Percentiles rank a stretch among this genome's conserved stretches.
phyloP scores from a whole-genome alignment of 2,888 invertebrate species.

The Peribatodes rhomboidaria region DNA sequence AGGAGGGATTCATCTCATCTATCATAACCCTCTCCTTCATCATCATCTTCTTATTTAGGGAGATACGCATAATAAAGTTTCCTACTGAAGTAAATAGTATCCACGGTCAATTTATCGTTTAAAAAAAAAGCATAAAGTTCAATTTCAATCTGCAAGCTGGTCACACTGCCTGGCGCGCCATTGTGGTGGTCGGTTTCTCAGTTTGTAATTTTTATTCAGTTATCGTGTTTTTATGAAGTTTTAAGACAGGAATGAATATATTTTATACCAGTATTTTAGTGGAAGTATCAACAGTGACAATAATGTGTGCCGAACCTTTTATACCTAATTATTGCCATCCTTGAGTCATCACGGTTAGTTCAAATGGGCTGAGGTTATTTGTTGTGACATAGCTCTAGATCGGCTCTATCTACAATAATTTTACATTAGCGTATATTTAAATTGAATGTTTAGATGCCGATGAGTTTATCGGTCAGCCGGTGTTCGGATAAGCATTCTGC shows the following conservation, averaged over 20 bases:
- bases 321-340: conserved; percentile 74
- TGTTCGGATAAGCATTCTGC: conserved; percentile 29
- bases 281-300: conserved; percentile 78
- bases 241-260: conserved; percentile 75
- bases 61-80: no score
- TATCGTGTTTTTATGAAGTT: conserved; percentile 75
- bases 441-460: conserved; percentile 28
- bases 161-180: conserved; percentile 72
- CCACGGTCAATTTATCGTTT: no score
- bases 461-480: background rate
- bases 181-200: conserved; percentile 72
- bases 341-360: conserved; percentile 84
- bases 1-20: no score
- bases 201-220: conserved; percentile 71
- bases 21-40: no score
- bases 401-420: conserved; percentile 69
- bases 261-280: conserved; percentile 75
- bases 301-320: conserved; percentile 84
- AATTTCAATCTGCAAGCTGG: no score
- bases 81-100: no score
- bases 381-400: conserved; percentile 71
- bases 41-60: no score
- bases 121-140: no score
- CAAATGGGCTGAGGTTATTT: conserved; percentile 83
- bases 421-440: conserved; percentile 65